A percentile compares a stretch with the other conserved stretches of the same genome.
Evolutionary conservation across 2,113 vertebrate genomes (phyloP).

Genomic region (Varanus salvator): DNA sequence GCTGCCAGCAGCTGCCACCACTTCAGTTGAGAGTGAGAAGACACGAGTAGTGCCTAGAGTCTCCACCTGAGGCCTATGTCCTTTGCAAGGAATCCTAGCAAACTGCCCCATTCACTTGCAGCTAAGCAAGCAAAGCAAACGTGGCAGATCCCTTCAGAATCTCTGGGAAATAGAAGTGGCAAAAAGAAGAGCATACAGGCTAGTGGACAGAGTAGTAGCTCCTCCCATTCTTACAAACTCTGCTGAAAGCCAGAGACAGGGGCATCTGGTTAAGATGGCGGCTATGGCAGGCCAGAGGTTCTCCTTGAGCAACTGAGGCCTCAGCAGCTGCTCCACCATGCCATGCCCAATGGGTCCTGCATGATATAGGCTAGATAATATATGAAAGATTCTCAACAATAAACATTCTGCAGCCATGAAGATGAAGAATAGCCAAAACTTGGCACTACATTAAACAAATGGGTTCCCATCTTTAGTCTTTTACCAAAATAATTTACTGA

Average conservation of each 20-base stretch:
- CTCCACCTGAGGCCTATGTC: neutral
- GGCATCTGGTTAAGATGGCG: neutral
- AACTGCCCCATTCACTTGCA: neutral
- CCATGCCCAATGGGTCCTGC: neutral
- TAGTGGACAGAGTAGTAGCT: too few species aligned
- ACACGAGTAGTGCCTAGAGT: neutral
- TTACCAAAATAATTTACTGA: constrained; percentile 71
- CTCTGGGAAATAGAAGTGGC: neutral
- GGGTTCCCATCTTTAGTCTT: constrained; percentile 53
- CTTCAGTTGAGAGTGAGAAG: neutral
- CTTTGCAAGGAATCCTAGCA: neutral
- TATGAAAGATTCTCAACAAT: neutral
- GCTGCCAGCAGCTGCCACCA: neutral
- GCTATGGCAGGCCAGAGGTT: neutral
- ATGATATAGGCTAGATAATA: neutral
- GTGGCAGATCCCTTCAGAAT: neutral
- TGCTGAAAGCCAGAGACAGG: neutral
- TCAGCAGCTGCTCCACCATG: neutral
- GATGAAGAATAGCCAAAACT: constrained; percentile 48
- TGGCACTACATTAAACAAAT: constrained; percentile 70
- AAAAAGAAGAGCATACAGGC: neutral
- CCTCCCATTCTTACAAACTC: neutral
- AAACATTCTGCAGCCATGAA: neutral
- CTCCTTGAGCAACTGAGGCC: neutral
- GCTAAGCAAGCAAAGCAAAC: neutral